Percentiles rank a stretch among this genome's conserved stretches.
Conservation (phyloP, 2,888 invertebrate species). For the Pseudeuparius sepicola region DNA sequence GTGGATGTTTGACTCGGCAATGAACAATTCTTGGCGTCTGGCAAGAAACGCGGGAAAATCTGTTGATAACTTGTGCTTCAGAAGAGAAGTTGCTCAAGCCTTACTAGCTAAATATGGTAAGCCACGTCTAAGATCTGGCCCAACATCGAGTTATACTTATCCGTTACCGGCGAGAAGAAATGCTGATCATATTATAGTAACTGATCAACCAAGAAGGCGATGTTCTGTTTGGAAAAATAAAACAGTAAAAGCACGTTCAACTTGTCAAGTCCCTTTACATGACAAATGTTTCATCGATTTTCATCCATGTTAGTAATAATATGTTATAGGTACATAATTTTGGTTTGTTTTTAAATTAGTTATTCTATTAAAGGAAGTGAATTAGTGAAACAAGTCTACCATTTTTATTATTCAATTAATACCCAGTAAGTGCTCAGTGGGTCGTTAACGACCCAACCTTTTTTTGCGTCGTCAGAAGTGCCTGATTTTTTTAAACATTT, state of each 20-base stretch:
- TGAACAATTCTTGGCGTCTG: slow-evolving; percentile 31
- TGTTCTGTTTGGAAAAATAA: slow-evolving; percentile 1
- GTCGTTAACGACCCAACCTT: slow-evolving; percentile 1
- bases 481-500: neutral
- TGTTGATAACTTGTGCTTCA: neutral
- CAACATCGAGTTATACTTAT: neutral
- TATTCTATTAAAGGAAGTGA: neutral
- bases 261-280: slow-evolving; percentile 1
- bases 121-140: neutral
- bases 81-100: slow-evolving; percentile 3
- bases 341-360: neutral
- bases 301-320: neutral
- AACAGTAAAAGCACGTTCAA: neutral
- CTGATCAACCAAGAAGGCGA: slow-evolving; percentile 1
- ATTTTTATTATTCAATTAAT: neutral
- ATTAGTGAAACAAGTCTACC: neutral
- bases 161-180: slow-evolving; percentile 2
- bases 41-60: neutral
- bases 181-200: neutral
- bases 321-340: neutral
- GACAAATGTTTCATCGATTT: slow-evolving; percentile 2
- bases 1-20: slow-evolving; percentile 38
- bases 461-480: neutral
- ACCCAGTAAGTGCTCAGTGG: neutral
- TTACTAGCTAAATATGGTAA: slow-evolving; percentile 1